phyloP scores from a whole-genome alignment of 2,888 invertebrate genomes.

The Conus canariensis region DNA sequence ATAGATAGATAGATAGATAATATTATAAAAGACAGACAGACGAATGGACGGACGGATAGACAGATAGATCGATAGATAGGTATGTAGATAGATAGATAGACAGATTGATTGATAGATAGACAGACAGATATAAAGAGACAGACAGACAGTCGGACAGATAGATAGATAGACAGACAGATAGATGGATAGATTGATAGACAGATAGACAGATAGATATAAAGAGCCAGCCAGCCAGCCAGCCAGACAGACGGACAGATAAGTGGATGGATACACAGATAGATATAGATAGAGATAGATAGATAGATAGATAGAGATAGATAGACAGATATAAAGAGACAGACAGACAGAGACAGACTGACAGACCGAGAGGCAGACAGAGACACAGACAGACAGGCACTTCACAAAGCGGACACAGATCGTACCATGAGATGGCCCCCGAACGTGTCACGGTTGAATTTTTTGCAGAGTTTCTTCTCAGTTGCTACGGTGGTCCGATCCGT shows the following conservation, averaged over 20 bases:
- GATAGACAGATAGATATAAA: too few species aligned
- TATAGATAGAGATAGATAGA: not conserved
- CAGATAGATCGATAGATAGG: too few species aligned
- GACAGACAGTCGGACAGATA: too few species aligned
- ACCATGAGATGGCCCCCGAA: not conserved
- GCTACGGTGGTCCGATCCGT: not conserved
- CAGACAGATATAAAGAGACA: too few species aligned
- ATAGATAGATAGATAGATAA: too few species aligned
- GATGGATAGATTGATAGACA: too few species aligned
- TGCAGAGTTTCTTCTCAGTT: not conserved
- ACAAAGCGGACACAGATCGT: too few species aligned
- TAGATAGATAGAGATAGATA: not conserved
- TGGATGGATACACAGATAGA: not conserved
- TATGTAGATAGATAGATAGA: too few species aligned
- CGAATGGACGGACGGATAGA: too few species aligned
- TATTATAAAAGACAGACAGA: too few species aligned
- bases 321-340: not conserved
- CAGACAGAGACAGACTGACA: not conserved
- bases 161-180: too few species aligned
- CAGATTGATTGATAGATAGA: too few species aligned
- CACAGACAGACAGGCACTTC: not conserved
- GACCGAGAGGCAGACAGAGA: not conserved
- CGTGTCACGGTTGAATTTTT: not conserved
- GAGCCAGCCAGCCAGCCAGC: not conserved
- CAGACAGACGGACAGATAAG: not conserved